Conservation (phyloP, 2,113 vertebrate species). For the Calidris pygmaea region DNA sequence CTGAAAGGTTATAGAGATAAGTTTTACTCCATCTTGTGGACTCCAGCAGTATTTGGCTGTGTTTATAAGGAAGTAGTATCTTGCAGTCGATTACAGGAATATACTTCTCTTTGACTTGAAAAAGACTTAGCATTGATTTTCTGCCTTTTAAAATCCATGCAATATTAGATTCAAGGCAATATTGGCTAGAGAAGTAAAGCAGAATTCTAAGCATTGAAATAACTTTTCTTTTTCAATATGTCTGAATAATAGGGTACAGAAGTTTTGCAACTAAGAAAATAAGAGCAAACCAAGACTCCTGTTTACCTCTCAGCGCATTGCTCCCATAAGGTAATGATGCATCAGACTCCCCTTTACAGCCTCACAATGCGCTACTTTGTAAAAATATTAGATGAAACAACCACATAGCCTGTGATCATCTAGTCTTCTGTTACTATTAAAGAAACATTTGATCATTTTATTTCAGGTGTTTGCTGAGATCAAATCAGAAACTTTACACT, state of each 20-base stretch:
- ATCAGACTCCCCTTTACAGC: not conserved
- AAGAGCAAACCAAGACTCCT: not conserved
- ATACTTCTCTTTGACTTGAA: not conserved
- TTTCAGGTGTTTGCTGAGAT: not conserved
- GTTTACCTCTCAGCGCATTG: not conserved
- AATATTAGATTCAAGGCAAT: not conserved
- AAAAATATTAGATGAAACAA: not conserved
- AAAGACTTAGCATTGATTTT: not conserved
- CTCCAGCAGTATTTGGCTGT: not conserved
- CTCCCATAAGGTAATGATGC: not conserved
- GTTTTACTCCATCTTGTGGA: constrained; percentile 50
- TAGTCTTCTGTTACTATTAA: not conserved
- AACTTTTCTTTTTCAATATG: not conserved
- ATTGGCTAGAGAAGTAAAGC: not conserved
- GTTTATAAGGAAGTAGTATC: not conserved
- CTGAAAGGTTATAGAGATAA: not conserved
- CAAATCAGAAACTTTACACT: not conserved
- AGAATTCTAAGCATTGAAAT: not conserved
- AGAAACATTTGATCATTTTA: not conserved
- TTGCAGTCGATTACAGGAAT: not conserved
- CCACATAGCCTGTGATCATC: not conserved
- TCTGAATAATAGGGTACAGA: not conserved
- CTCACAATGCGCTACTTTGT: not conserved
- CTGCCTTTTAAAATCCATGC: not conserved
- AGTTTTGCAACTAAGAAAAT: not conserved